These are phyloP conservation scores for Pyxicephalus adspersus DNA, from an alignment of 2,113 vertebrate species.

Conservation along the genomic window DNA sequence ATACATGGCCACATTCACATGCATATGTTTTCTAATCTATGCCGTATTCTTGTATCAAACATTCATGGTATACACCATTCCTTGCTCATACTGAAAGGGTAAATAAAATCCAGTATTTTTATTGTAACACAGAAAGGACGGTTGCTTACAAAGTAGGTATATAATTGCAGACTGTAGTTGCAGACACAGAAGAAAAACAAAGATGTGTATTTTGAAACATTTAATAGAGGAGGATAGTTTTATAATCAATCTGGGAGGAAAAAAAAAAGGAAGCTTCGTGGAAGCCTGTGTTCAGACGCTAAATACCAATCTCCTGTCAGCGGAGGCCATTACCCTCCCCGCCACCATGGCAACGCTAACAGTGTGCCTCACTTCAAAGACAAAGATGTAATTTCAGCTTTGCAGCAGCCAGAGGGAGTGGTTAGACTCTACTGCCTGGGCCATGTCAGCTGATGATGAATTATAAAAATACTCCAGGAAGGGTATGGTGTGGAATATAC, in stretches of 20 bases:
- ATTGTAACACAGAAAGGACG: too few relatives aligned
- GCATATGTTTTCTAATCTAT: too few relatives aligned
- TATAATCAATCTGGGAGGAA: slow-evolving; percentile 69
- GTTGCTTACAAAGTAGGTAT: background rate
- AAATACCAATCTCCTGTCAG: slow-evolving; percentile 74
- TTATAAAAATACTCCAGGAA: slow-evolving; percentile 83
- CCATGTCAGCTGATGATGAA: slow-evolving; percentile 77
- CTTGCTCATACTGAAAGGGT: background rate
- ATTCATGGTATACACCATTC: too few relatives aligned
- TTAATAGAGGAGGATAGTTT: slow-evolving; percentile 68
- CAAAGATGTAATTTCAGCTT: slow-evolving; percentile 96
- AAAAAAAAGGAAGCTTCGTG: slow-evolving; percentile 63
- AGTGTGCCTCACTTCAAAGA: slow-evolving; percentile 89
- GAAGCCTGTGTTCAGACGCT: slow-evolving; percentile 69
- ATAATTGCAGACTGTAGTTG: background rate
- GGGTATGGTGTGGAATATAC: slow-evolving; percentile 68
- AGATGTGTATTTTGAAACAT: slow-evolving; percentile 68
- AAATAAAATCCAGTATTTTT: background rate
- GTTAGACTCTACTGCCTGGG: slow-evolving; percentile 75
- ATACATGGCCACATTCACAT: too few relatives aligned
- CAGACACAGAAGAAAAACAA: slow-evolving; percentile 1
- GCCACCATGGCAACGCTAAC: slow-evolving; percentile 89
- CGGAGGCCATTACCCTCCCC: slow-evolving; percentile 79
- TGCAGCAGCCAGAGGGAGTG: slow-evolving; percentile 94
- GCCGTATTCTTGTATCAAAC: too few relatives aligned